Evolutionary conservation across 2,113 vertebrate species (phyloP).

Genomic region (Semnopithecus entellus): DNA sequence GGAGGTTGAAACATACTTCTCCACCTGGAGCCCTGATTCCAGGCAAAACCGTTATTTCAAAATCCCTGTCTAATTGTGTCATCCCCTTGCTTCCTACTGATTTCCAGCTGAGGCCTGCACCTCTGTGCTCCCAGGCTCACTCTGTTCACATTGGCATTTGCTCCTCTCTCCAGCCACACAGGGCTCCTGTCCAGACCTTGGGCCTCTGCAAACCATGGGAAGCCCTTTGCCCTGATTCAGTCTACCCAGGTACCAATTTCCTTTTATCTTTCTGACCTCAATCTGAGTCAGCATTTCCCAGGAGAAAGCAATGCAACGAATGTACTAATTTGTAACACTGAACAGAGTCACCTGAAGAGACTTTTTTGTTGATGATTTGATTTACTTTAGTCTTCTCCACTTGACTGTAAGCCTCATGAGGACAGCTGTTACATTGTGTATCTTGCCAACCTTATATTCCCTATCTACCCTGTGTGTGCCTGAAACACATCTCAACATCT

Average conservation of each 20-base stretch:
- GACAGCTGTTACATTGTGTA: background rate
- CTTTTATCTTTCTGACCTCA: background rate
- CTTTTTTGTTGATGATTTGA: background rate
- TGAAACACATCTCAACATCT: background rate
- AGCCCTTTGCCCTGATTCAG: background rate
- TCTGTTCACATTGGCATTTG: fast-evolving
- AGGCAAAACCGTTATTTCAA: background rate
- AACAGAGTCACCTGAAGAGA: background rate
- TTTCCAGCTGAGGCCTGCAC: too few relatives aligned
- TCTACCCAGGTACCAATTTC: background rate
- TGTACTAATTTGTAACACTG: background rate
- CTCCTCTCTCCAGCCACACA: background rate
- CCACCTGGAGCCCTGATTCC: background rate
- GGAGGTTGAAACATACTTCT: background rate
- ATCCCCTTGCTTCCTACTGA: background rate
- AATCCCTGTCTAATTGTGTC: background rate
- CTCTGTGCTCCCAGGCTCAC: too few relatives aligned
- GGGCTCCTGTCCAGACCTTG: background rate
- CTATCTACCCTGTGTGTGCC: background rate
- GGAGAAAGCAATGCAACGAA: background rate
- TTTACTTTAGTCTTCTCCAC: background rate
- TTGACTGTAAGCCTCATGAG: background rate
- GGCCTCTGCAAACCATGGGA: too few relatives aligned
- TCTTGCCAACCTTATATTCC: background rate
- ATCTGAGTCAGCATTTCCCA: background rate